These are phyloP conservation scores for Temnothorax unifasciatus DNA, from an alignment of 2,888 invertebrate genomes.

Conservation along the genomic window DNA sequence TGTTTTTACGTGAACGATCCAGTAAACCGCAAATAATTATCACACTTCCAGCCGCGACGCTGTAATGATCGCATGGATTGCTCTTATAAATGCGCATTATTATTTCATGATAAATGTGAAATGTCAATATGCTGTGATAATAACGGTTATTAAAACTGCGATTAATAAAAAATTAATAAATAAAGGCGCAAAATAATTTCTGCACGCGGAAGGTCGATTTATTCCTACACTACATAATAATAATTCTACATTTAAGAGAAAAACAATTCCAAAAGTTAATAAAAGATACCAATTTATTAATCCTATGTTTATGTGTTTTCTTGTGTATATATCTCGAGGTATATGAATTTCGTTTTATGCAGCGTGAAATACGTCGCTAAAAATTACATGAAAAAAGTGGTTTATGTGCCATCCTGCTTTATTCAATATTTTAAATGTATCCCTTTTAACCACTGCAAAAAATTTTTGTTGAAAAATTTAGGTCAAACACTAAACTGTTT, in stretches of 20 bases:
- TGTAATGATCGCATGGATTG: neutral
- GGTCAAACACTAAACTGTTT: neutral
- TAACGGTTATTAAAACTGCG: neutral
- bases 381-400: neutral
- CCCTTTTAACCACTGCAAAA: neutral
- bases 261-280: neutral
- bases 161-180: neutral
- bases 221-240: neutral
- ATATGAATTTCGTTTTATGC: neutral
- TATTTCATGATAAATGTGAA: slow-evolving; percentile 14
- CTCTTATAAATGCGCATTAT: slow-evolving; percentile 1
- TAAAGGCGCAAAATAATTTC: neutral
- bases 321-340: neutral
- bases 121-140: neutral
- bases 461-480: neutral
- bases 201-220: too few species aligned
- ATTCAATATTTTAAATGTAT: neutral
- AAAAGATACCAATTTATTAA: neutral
- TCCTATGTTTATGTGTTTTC: too few species aligned
- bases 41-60: neutral
- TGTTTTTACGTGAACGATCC: neutral
- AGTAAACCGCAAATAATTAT: slow-evolving; percentile 16
- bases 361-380: neutral
- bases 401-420: neutral
- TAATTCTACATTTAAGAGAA: neutral